Base-by-base conservation (phyloP, 2,797 vertebrate genomes). In the Neosilurus hyrtlii region DNA sequence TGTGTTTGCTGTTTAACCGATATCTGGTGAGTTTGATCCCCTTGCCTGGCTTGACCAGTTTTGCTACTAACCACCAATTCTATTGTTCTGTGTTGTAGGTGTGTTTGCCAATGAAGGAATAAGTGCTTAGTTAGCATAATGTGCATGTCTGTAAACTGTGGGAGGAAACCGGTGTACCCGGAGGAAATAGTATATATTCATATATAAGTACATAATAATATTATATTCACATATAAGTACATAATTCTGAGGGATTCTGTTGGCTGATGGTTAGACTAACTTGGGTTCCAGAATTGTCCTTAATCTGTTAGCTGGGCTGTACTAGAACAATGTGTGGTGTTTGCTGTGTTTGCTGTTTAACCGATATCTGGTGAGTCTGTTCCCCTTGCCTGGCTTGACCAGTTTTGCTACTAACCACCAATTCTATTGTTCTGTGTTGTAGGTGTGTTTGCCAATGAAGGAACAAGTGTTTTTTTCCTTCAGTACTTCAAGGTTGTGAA, bases 361-460 rank as follows among this genome's bases (percentile, higher is more conserved):
- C 20, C 6, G 43, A 77, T 5, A 1, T 24, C 22, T n/a, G 9
- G 20, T 9, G 22, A 35, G 37, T 63, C 62, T 63, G 1, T 51
- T 63, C n/a, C 15, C 8, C 12, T 77, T 2, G 9, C 26, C 14
- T 49, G 30, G 20, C 30, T 15, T 59, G 18, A 75, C 20, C 20
- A 59, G 18, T 59, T 75, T n/a, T 37, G 10, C 72, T 75, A 24
- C 52, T 74, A 74, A 74, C 26, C 16, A 35, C 72, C 24, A 74
- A 30, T 16, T 9, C 51, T 59, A 37, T 73, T 73, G 72, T 59
- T 57, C 26, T 76, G 30, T 74, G 74, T 62, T 16, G 10, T 37
- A 12, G 16, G 22, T 62, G 74, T 62, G 35, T 62, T 62, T 76
- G 30, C 18, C 26, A 35, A 57, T 37, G 35, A 59, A 74, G 30